These are phyloP conservation scores for Buathra laborator DNA, from an alignment of 2,888 invertebrate species.

Conservation along the genomic window DNA sequence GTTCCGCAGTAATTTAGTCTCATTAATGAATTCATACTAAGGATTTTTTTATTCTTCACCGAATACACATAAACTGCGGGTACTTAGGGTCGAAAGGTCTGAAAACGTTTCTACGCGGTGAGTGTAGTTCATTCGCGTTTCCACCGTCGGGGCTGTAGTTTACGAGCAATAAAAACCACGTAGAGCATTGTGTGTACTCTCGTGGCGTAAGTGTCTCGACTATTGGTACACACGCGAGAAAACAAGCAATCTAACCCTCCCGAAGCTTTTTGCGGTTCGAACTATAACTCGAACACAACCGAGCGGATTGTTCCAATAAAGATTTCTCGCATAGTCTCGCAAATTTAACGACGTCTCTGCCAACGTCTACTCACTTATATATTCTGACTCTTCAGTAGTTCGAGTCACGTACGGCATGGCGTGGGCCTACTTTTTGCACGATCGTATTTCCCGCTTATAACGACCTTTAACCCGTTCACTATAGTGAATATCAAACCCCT, in stretches of 20 bases:
- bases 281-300: not conserved
- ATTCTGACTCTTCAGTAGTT: not conserved
- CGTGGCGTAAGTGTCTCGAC: not conserved
- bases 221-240: constrained; percentile 41
- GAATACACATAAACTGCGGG: not conserved
- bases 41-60: not conserved
- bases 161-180: constrained; percentile 50
- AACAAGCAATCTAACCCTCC: constrained; percentile 23
- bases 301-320: constrained; percentile 30
- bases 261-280: constrained; percentile 20
- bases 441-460: not conserved
- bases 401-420: not conserved
- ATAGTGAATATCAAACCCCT: not conserved
- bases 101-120: not conserved
- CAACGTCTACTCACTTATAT: not conserved
- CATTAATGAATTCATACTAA: too few relatives aligned
- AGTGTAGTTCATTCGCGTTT: not conserved
- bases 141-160: constrained; percentile 16
- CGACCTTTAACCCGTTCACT: not conserved
- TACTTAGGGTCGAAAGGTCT: not conserved
- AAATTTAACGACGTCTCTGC: constrained; percentile 18
- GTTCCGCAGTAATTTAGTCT: too few relatives aligned
- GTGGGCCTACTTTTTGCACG: not conserved
- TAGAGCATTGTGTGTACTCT: not conserved
- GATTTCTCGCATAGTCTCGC: constrained; percentile 6